Evolutionary conservation across 2,888 invertebrate species (phyloP), one percentile per base, ranked within the genome.

Genomic region (Spisula solida): DNA sequence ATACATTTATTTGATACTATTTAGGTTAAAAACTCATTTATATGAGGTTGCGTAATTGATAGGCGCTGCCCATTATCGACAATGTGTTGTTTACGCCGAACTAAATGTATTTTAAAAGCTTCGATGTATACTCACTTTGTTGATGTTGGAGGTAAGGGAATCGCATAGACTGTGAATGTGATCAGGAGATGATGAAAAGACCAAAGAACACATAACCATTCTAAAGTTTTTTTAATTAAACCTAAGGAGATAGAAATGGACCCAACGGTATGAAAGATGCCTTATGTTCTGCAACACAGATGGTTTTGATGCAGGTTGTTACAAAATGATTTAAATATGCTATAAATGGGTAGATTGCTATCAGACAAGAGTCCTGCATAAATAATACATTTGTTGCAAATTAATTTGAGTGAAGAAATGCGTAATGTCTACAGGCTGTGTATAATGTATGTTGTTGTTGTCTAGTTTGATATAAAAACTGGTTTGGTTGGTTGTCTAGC

Each of bases 1-100:
- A 90, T 80, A 55, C 88, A 88, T 88, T 90, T 90, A 85, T 87
- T 85, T 82, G 87, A 85, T 87, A 85, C 82, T 70, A 79, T 80
- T 75, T 78, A 81, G 47, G 60, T 85, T 70, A 85, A 82, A 84
- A 88, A 84, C 81, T 70, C 88, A 84, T 88, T 88, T 80, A 60
- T 79, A 29, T 48, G 25, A 31, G 60, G 60, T 84, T 88, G 88
- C 75, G 81, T 84, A 88, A 88, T 88, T 88, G 84, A 88, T 82
- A 84, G 81, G 34, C 66, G 41, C 81, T 83, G 51, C 55, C 48
- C 25, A 48, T 51, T 51, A 60, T 82, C 60, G 34, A n/a, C 55
- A 16, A 34, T 56, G 31, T 60, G 82, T 60, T 82, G 70, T 85
- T 70, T 85, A 56, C 56, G 79, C 85, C 56, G 20, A 79, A 51